These are phyloP conservation scores for Phengaris alcon DNA, from an alignment of 2,888 invertebrate species.

Conservation along the genomic window DNA sequence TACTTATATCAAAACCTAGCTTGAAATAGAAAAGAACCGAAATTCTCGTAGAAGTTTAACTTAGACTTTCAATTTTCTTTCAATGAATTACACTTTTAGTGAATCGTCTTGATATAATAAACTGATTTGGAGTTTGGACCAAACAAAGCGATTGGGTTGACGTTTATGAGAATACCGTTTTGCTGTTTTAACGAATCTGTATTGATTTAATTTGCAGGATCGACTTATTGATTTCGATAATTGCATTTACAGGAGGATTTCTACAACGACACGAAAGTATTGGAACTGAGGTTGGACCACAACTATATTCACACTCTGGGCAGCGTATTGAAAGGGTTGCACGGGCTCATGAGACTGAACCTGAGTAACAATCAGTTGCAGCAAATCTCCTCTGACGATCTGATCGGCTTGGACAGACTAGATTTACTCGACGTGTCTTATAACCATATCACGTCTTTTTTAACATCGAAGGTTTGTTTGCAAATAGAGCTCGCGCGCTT, in stretches of 20 bases:
- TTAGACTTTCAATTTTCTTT: no score
- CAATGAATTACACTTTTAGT: no score
- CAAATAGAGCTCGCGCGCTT: slow-evolving; percentile 26
- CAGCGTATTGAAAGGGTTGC: slow-evolving; percentile 87
- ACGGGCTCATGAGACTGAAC: slow-evolving; percentile 85
- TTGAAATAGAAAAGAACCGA: no score
- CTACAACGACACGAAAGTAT: slow-evolving; percentile 86
- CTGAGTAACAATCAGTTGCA: slow-evolving; percentile 87
- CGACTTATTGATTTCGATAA: no score
- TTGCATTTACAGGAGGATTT: slow-evolving; percentile 82
- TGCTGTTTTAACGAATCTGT: no score
- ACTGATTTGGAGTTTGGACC: no score
- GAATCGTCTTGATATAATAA: no score
- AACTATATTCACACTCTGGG: slow-evolving; percentile 85
- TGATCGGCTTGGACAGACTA: slow-evolving; percentile 87
- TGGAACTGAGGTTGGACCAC: slow-evolving; percentile 86
- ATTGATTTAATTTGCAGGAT: no score
- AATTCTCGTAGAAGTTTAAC: no score
- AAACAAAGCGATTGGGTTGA: no score
- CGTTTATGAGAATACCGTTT: no score
- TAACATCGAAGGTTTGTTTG: slow-evolving; percentile 86
- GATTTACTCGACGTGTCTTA: slow-evolving; percentile 87
- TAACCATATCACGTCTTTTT: slow-evolving; percentile 86
- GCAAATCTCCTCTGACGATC: slow-evolving; percentile 86
- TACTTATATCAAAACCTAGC: no score